These are phyloP conservation scores for Andricus curvator DNA, from an alignment of 2,888 invertebrate species.

Conservation along the genomic window DNA sequence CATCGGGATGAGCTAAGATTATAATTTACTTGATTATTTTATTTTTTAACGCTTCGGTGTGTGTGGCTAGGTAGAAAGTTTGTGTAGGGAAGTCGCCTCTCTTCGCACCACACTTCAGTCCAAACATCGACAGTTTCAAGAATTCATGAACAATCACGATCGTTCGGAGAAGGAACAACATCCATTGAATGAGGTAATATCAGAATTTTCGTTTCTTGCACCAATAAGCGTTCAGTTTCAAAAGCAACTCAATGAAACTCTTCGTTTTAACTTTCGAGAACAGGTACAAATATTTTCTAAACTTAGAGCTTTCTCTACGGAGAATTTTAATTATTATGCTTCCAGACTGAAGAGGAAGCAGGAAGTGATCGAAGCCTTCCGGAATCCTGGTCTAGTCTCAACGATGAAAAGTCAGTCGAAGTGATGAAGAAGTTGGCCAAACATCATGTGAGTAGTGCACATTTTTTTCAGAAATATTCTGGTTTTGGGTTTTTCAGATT, in stretches of 20 bases:
- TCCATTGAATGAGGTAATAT: constrained; percentile 73
- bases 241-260: neutral
- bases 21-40: constrained; percentile 57
- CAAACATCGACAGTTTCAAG: constrained; percentile 76
- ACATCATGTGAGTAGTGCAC: constrained; percentile 83
- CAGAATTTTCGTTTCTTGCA: constrained; percentile 52
- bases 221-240: constrained; percentile 1
- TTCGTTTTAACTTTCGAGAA: constrained; percentile 43
- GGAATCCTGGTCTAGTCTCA: constrained; percentile 75
- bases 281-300: constrained; percentile 51
- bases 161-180: constrained; percentile 67
- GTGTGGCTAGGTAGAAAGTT: constrained; percentile 78
- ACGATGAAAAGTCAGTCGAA: constrained; percentile 83
- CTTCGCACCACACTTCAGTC: constrained; percentile 76
- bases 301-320: neutral
- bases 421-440: constrained; percentile 85
- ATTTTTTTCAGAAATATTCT: constrained; percentile 17
- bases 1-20: constrained; percentile 43
- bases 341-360: constrained; percentile 75
- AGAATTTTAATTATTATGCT: constrained; percentile 54
- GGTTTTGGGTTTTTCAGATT: neutral
- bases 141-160: constrained; percentile 74
- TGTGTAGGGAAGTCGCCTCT: constrained; percentile 78
- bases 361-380: constrained; percentile 72
- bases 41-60: constrained; percentile 79